These are phyloP conservation scores for Drosophila algonquin DNA, from an alignment of 2,888 invertebrate species.

Conservation along the genomic window DNA sequence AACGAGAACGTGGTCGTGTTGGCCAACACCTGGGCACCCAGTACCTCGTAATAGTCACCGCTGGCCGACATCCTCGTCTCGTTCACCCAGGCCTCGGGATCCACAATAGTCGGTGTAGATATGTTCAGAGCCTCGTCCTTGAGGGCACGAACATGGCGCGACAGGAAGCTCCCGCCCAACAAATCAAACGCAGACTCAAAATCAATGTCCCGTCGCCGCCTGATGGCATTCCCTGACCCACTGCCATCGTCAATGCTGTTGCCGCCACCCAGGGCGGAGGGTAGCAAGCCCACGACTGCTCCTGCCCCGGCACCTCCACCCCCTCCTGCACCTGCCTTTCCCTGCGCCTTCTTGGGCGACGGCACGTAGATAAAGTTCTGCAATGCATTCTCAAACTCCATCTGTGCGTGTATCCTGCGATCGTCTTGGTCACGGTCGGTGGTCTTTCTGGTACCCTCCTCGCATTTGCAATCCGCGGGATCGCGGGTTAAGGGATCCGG, in stretches of 20 bases:
- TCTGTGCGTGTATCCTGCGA: slow-evolving; percentile 84
- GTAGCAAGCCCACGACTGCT: background rate
- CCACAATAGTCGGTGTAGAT: background rate
- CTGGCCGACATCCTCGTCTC: slow-evolving; percentile 76
- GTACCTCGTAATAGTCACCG: slow-evolving; percentile 54
- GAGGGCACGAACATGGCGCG: slow-evolving; percentile 70
- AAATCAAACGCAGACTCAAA: slow-evolving; percentile 12
- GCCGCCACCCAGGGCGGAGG: background rate
- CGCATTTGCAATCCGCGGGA: slow-evolving; percentile 73
- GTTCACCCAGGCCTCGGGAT: slow-evolving; percentile 44
- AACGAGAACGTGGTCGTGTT: slow-evolving; percentile 85
- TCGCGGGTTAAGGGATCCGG: background rate
- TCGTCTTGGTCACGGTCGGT: slow-evolving; percentile 17
- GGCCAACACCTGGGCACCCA: slow-evolving; percentile 70
- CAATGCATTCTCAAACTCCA: slow-evolving; percentile 91
- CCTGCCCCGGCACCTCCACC: background rate
- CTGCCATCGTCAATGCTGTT: slow-evolving; percentile 24
- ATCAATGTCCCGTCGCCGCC: slow-evolving; percentile 36
- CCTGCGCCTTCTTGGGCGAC: background rate
- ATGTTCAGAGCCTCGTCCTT: background rate
- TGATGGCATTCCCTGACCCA: slow-evolving; percentile 4
- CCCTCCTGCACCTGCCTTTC: background rate
- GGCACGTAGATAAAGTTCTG: slow-evolving; percentile 89
- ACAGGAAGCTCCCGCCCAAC: slow-evolving; percentile 62
- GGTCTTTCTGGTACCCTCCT: slow-evolving; percentile 9